Base-by-base conservation (phyloP, 2,113 vertebrate genomes). In the Chloropsis hardwickii region DNA sequence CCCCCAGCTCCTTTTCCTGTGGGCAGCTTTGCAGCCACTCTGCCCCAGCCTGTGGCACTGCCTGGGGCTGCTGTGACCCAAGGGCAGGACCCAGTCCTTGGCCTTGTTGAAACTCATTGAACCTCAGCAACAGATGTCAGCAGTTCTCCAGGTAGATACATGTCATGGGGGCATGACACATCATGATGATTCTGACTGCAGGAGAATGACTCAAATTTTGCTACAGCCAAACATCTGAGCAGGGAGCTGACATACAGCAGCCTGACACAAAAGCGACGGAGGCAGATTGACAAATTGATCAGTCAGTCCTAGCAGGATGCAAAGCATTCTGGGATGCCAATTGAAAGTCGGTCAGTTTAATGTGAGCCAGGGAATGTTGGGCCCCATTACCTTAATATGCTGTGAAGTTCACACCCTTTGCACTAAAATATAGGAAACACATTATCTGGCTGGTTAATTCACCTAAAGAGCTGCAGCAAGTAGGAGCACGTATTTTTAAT, bases 371-470 rank as follows among this genome's bases (percentile, higher is more conserved):
- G 24, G 66, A 93, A 80, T 53, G 71, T 40, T 76, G 86, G 74
- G 90, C 74, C 45, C 50, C 94, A 96, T 97, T 96, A 96, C 88
- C 67, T 93, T 95, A 88, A 88, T 90, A 93, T 70, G 86, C 58
- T 94, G 90, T 77, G 39, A 85, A 85, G 48, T 90, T 95, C 86
- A 83, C 74, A 80, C 67, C 50, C 83, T 92, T 94, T 67, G 31
- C 86, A 81, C 76, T 83, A 84, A 94, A 94, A 90, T 74, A 88
- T 88, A 90, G 44, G 40, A 93, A 94, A 91, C 51, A 70, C 67
- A 92, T 97, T 96, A 94, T 95, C n/a, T 96, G 88, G 82, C 86
- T 65, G 0, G 80, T 95, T 90, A 92, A 84, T 83, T 95, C 94
- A 92, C 56, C 60, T 93, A 88, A 93, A 94, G 72, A 94, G 27